Base-by-base conservation (phyloP, 2,797 vertebrate species). In the Fundulus diaphanus region DNA sequence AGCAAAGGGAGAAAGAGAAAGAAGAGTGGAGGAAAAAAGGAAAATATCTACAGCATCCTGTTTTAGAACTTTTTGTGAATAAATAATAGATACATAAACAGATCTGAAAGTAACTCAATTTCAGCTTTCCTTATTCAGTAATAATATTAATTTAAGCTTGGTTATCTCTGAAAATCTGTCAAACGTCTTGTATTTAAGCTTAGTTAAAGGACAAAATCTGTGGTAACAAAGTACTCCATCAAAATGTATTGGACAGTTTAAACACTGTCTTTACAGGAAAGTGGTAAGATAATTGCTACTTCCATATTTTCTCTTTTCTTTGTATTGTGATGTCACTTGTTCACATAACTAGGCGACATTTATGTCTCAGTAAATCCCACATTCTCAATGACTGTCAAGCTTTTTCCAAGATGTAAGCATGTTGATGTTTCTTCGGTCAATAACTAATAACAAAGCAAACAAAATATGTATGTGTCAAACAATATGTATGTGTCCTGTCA, bases 351-450 rank as follows among this genome's bases (percentile, higher is more conserved):
- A 59, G 37, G n/a, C 74, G 68, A 54, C 49, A 72, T 73, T 68
- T 6, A 1, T 68, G 31, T 42, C 24, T 35, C 20, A 13, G 35
- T 75, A 67, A 81, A 83, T 83, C 74, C 79, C 57, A 73, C 78
- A 67, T 31, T 68, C 42, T 54, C 73, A 69, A 76, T 81, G 69
- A 82, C 40, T 75, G 72, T 72, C 69, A 74, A 22, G 56, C 69
- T 52, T n/a, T 49, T 57, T 75, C 37, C 72, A 33, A 68, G 46
- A 77, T 73, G 6, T 12, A 54, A 56, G 66, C 46, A 75, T 54
- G 29, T 29, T 72, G 69, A 76, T 76, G 59, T 79, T 63, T 81
- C 52, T 46, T 42, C 27, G 68, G 72, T 78, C 7, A 3, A 76
- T 56, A 73, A 31, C 40, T 73, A 49, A 74, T 24, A 67, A 67